Base-by-base conservation (phyloP, 2,888 invertebrate species). In the Nomada fabriciana region DNA sequence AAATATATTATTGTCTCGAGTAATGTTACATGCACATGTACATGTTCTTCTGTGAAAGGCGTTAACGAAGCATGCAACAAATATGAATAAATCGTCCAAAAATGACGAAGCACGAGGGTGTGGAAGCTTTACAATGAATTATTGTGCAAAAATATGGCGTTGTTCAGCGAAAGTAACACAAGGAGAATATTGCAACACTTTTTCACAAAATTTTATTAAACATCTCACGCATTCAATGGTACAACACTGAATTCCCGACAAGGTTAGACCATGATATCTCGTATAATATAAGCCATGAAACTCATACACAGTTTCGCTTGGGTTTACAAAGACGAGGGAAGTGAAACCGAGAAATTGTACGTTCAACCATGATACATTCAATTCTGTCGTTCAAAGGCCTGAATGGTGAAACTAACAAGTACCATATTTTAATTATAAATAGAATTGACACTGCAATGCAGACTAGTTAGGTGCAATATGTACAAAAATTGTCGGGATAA, bases 401-500 rank as follows among this genome's bases (percentile, higher is more conserved):
- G 55, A 75, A 57, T 36, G 20, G 52, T 47, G 25, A 29, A 55
- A 60, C 18, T 13, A 15, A n/a, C n/a, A n/a, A 18, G 42, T 43
- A 55, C 72, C 59, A 53, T 53, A 76, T 84, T 76, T 65, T 76
- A 80, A 84, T 83, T 67, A 52, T 25, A 52, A 36, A 57, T 60
- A 61, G 80, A 83, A 84, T 80, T 73, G 76, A 67, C 65, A 23
- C 47, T 20, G 36, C 70, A 57, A 13, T 25, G 23, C 60, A 10
- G 53, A 36, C 36, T 1, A 36, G 36, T 36, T 36, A 36, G 36
- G 36, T 36, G 7, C 36, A 36, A 36, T 36, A 29, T 29, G 3
- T 3, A 25, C 25, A 25, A 25, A 25, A 25, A 25, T 25, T 25
- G 25, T 2, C 2, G 25, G 25, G 25, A 25, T 25, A 25, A 0